Percentiles rank a stretch among this genome's conserved stretches.
These are phyloP conservation scores for Cordilura impudica DNA, from an alignment of 2,888 invertebrate genomes.

Conservation along the genomic window DNA sequence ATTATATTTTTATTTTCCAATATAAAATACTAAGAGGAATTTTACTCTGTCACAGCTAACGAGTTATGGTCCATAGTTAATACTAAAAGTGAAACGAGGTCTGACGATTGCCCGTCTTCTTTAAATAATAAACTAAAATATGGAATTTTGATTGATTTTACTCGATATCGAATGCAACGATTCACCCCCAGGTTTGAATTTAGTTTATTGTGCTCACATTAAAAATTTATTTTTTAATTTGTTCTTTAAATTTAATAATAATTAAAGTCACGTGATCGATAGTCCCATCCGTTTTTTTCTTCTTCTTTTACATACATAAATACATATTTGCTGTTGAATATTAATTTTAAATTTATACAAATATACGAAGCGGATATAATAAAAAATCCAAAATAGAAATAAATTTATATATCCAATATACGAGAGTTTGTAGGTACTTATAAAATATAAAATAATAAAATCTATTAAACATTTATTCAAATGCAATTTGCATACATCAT, in stretches of 20 bases:
- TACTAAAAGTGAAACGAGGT: too few species aligned
- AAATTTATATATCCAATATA: background rate
- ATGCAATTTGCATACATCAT: background rate
- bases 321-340: background rate
- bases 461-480: background rate
- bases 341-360: conserved; percentile 7
- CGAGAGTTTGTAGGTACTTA: too few species aligned
- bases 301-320: too few species aligned
- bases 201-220: background rate
- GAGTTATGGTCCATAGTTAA: too few species aligned
- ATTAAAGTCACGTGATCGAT: background rate
- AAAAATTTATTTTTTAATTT: background rate
- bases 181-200: too few species aligned
- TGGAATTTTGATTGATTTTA: too few species aligned
- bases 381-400: background rate
- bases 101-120: too few species aligned
- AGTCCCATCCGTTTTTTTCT: background rate
- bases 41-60: too few species aligned
- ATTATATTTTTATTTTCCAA: too few species aligned
- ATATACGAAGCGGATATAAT: conserved; percentile 12
- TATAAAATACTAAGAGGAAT: too few species aligned
- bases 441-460: background rate
- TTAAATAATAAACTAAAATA: too few species aligned
- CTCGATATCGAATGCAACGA: too few species aligned
- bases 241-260: background rate